These are phyloP conservation scores for Azemiops feae DNA, from an alignment of 2,113 vertebrate genomes.

Conservation along the genomic window DNA sequence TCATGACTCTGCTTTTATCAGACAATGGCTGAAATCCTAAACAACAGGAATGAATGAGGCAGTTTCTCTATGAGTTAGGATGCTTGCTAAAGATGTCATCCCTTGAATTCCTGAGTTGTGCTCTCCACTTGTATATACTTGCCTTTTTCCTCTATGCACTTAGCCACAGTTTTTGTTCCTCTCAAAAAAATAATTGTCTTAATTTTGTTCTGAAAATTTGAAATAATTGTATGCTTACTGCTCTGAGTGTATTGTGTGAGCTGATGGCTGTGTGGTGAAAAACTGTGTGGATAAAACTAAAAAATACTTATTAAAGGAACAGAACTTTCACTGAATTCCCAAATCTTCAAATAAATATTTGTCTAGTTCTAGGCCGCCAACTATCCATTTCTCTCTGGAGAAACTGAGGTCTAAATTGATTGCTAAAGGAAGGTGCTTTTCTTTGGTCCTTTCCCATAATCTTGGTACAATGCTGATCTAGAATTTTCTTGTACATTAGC, in stretches of 20 bases:
- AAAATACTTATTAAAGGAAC: not conserved
- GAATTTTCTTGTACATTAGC: not conserved
- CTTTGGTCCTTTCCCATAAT: not conserved
- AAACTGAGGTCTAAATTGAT: not conserved
- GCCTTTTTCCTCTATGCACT: not conserved
- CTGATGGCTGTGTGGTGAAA: not conserved
- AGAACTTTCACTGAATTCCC: not conserved
- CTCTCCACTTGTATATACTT: not conserved
- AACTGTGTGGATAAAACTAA: not conserved
- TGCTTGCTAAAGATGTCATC: not conserved
- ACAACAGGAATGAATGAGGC: not conserved
- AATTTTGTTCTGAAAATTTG: not conserved
- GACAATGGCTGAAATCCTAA: not conserved
- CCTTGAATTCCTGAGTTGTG: not conserved
- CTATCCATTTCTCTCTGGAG: not conserved
- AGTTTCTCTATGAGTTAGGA: not conserved
- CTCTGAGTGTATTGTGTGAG: not conserved
- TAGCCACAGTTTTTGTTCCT: not conserved
- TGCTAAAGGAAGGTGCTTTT: not conserved
- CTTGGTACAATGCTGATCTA: not conserved
- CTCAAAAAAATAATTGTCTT: no score
- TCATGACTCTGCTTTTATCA: not conserved
- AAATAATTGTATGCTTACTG: not conserved
- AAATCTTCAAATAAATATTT: not conserved
- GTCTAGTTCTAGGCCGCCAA: not conserved